Evolutionary conservation across 2,888 invertebrate species (phyloP), one percentile per base, ranked within the genome.

Genomic region (Lordiphosa fenestrarum): DNA sequence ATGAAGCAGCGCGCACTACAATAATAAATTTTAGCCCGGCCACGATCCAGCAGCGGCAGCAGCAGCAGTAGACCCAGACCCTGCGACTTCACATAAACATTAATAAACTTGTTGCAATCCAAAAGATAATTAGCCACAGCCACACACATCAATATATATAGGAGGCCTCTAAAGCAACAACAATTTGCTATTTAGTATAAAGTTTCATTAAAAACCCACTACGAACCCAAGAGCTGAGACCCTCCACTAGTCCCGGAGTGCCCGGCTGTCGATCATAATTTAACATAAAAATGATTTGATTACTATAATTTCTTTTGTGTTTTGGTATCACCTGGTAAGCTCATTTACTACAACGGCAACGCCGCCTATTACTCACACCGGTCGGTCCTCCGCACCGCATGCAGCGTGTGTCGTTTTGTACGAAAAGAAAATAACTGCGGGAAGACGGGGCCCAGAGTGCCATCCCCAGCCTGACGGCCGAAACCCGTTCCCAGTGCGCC

Each of bases 351-450:
- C 81, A 85, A 83, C 84, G 66, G 77, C 82, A 82, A 85, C 83
- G 85, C 82, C 85, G 83, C 85, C 78, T 86, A 86, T 86, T 86
- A 86, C 86, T 85, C 86, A 86, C 83, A 86, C 86, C 69, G 84
- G 66, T 51, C 61, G 38, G 67, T 33, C 47, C n/a, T 25, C 74
- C 82, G 66, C 84, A 83, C 80, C 72, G 70, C 85, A 83, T 85
- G 80, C 81, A 85, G 81, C 85, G 85, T 85, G 82, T 82, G 84
- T 85, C 85, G 82, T 85, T 82, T 83, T 75, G 71, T 80, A 68
- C 61, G 53, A 50, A 53, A 40, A 30, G 36, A 44, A 44, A 25
- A 57, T 55, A 48, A 51, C 39, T 74, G 76, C 78, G 75, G 75
- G 82, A 74, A 64, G 66, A 54, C 61, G 48, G 40, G 42, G 47